These are phyloP conservation scores for Tretioscincus oriximinensis DNA, from an alignment of 2,113 vertebrate genomes.

Conservation along the genomic window DNA sequence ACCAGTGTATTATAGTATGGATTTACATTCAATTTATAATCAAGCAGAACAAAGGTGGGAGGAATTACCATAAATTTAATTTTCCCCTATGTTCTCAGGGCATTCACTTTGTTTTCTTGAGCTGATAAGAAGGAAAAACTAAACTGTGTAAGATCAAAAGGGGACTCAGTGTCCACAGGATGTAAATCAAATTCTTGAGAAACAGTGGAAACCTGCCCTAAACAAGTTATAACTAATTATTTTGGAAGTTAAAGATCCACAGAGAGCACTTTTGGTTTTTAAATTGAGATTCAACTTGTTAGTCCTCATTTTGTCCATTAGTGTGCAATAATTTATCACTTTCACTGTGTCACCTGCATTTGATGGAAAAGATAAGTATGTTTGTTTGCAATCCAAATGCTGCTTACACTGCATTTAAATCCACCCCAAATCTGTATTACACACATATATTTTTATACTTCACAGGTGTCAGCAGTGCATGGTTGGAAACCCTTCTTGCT, in stretches of 20 bases:
- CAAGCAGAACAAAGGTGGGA: too few relatives aligned
- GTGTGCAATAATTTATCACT: not conserved
- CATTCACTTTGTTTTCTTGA: too few relatives aligned
- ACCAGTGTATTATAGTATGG: too few relatives aligned
- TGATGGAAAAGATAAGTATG: not conserved
- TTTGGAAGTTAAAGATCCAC: not conserved
- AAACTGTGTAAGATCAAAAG: too few relatives aligned
- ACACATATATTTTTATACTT: slow-evolving; percentile 31
- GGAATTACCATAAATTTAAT: too few relatives aligned
- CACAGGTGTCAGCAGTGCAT: slow-evolving; percentile 89
- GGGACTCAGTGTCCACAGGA: too few relatives aligned
- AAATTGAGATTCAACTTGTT: not conserved
- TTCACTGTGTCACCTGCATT: not conserved
- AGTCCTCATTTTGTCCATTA: not conserved
- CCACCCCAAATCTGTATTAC: not conserved
- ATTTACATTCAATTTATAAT: too few relatives aligned
- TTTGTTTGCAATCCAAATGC: not conserved
- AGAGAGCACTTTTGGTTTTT: not conserved
- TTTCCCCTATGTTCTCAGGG: too few relatives aligned
- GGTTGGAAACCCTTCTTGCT: slow-evolving; percentile 91
- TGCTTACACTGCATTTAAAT: not conserved
- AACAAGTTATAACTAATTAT: not conserved
- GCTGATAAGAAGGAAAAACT: too few relatives aligned
- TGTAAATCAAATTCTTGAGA: not conserved
- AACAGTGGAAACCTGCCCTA: not conserved